A percentile compares a stretch with the other conserved stretches of the same genome.
phyloP scores from a whole-genome alignment of 2,888 invertebrate species.

The Pogonocherus hispidulus region DNA sequence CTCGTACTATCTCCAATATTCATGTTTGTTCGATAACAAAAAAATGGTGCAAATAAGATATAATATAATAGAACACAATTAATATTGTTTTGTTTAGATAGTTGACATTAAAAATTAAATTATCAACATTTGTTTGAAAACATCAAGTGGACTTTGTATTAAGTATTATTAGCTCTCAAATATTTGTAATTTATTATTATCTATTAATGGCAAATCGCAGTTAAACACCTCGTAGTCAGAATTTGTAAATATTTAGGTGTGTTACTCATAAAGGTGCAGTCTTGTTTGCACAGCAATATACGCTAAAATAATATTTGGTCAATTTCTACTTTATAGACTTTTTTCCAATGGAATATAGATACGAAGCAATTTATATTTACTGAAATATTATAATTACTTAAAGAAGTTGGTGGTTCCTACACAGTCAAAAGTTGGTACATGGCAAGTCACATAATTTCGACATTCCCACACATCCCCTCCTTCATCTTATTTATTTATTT shows the following conservation, averaged over 20 bases:
- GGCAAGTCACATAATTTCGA: too few relatives aligned
- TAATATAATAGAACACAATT: neutral
- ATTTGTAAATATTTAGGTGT: neutral
- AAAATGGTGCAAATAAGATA: neutral
- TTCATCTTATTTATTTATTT: too few relatives aligned
- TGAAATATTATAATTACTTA: too few relatives aligned
- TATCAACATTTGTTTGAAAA: constrained; percentile 13
- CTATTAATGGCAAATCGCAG: neutral
- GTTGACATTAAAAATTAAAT: neutral
- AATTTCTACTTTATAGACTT: too few relatives aligned
- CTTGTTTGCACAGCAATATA: neutral
- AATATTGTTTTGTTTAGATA: neutral
- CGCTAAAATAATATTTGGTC: too few relatives aligned
- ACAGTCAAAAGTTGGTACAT: too few relatives aligned
- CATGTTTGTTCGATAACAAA: neutral
- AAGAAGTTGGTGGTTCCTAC: too few relatives aligned
- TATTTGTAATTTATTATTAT: constrained; percentile 1
- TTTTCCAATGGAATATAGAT: too few relatives aligned
- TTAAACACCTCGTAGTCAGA: neutral
- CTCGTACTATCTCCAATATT: too few relatives aligned
- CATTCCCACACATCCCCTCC: too few relatives aligned
- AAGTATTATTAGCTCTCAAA: constrained; percentile 15
- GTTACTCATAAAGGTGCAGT: neutral
- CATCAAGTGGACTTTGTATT: constrained; percentile 10
- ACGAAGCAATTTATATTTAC: too few relatives aligned